Percentiles rank a stretch among this genome's conserved stretches.
phyloP scores from a whole-genome alignment of 2,113 vertebrate species.

The Pollachius pollachius region DNA sequence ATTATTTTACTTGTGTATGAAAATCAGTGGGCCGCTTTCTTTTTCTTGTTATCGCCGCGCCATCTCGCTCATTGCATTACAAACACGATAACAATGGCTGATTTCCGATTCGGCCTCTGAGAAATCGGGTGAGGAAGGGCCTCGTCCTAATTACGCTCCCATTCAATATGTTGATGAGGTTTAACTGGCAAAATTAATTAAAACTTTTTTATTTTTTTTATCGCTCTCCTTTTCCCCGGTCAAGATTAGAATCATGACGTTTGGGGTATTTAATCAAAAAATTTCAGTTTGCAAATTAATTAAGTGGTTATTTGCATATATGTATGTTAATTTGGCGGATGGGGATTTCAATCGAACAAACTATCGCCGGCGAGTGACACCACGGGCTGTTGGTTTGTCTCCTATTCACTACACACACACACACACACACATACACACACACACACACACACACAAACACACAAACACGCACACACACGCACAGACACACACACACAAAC shows the following conservation, averaged over 20 bases:
- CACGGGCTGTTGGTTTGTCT: conserved; percentile 44
- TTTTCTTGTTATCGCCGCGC: conserved; percentile 56
- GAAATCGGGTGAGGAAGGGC: conserved; percentile 57
- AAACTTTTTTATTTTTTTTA: conserved; percentile 68
- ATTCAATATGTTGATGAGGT: conserved; percentile 80
- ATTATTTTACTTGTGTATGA: conserved; percentile 71
- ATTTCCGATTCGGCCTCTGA: conserved; percentile 71
- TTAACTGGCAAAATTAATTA: conserved; percentile 82
- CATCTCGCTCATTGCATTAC: conserved; percentile 71
- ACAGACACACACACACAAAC: too few relatives aligned
- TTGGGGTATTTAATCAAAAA: conserved; percentile 81
- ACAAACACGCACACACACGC: too few relatives aligned
- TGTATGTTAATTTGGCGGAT: conserved; percentile 72
- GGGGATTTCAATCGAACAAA: conserved; percentile 62
- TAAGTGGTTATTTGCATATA: conserved; percentile 72
- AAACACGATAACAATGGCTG: conserved; percentile 77
- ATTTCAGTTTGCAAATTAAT: conserved; percentile 73
- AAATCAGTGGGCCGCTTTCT: conserved; percentile 55
- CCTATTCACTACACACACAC: too few relatives aligned
- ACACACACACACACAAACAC: too few relatives aligned
- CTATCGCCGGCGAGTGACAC: conserved; percentile 34
- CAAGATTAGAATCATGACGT: conserved; percentile 80
- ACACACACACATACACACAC: too few relatives aligned
- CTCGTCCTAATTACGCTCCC: conserved; percentile 74
- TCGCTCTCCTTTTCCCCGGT: conserved; percentile 36